A percentile compares a stretch with the other conserved stretches of the same genome.
Conservation (phyloP, 2,113 vertebrate species). For the Hystrix cristata region DNA sequence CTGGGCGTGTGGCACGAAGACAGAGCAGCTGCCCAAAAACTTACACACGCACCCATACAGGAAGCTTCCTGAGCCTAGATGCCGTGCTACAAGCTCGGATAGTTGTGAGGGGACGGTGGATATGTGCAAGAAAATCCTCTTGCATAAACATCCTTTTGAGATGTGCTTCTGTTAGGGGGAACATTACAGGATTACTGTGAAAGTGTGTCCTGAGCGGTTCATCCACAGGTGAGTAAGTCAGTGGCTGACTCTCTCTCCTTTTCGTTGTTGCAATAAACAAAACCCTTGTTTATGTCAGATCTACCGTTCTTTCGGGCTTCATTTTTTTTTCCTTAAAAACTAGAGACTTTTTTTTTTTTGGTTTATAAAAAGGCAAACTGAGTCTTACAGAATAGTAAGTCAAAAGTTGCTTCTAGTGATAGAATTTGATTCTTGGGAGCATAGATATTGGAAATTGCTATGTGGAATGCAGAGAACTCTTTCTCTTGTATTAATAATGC, state of each 20-base stretch:
- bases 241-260: background rate
- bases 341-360: background rate
- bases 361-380: background rate
- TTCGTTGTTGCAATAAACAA: background rate
- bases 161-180: background rate
- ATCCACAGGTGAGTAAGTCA: background rate
- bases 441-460: background rate
- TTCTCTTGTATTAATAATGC: background rate
- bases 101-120: background rate
- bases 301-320: background rate
- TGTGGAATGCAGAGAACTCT: background rate
- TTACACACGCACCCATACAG: background rate
- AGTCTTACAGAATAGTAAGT: background rate
- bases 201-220: background rate
- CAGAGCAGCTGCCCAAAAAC: background rate
- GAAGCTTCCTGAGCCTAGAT: background rate
- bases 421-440: background rate
- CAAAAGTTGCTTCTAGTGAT: background rate
- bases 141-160: constrained; percentile 8
- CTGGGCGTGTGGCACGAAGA: background rate
- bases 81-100: background rate
- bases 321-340: background rate
- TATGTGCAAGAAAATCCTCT: background rate
- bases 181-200: background rate
- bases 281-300: background rate